Base-by-base conservation (phyloP, 2,113 vertebrate genomes). In the Malurus melanocephalus region DNA sequence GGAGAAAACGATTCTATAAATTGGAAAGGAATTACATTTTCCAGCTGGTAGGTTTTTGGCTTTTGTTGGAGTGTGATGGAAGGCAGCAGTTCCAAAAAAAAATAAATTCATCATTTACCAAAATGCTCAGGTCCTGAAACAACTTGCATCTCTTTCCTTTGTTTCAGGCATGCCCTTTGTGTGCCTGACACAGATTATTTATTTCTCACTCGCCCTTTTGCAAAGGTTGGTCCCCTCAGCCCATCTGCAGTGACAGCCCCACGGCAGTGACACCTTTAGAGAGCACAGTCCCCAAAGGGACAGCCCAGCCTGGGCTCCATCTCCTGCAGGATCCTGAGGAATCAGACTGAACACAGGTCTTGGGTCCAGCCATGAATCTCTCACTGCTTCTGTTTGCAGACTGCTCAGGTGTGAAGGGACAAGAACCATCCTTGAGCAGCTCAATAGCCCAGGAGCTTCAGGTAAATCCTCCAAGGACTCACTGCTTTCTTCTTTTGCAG, bases 251-350 rank as follows among this genome's bases (percentile, higher is more conserved):
- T 16, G 68, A 6, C 51, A 84, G 4, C 8, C 7, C 10, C 14
- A 5, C 13, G 68, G 35, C 68, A 80, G 30, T 1, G 0, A 4
- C 6, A 15, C 28, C 48, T 46, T 20, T 1, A 1, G 24, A 9
- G 27, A 53, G 38, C 65, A 74, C 27, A 62, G 1, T 6, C 33
- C 51, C 38, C 2, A 0, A 38, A 26, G 4, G 7, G 43, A 12
- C 40, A 49, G 60, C 57, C 24, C 66, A 43, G 18, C 14, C 8
- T 24, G 33, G 13, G 45, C 8, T 19, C 56, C 20, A 3, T 23
- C 8, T 86, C 35, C 75, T 79, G 48, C 77, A 43, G 48, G 61
- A 77, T 21, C 22, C 33, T 7, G 1, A 33, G 53, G 33, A 32
- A 9, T 46, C 12, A 1, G 8, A 13, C 8, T 4, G 20, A 14